Conservation (phyloP, 2,888 invertebrate genomes). For the Volucella inanis region DNA sequence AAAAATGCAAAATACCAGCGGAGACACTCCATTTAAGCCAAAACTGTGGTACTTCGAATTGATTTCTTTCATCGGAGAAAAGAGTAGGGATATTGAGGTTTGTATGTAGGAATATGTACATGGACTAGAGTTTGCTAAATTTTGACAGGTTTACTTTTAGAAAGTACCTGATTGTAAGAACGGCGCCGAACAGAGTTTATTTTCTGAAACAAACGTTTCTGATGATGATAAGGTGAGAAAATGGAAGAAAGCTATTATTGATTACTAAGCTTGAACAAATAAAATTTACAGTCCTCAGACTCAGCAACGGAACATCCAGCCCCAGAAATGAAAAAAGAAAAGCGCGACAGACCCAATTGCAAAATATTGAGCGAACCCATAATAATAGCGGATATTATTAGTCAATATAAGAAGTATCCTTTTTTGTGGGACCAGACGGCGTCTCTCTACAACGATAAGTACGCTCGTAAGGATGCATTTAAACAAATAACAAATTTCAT, state of each 20-base stretch:
- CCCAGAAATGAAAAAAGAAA: neutral
- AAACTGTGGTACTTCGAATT: conserved; percentile 39
- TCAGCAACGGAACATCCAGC: conserved; percentile 6
- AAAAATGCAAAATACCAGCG: neutral
- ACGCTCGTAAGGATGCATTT: conserved; percentile 47
- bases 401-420: conserved; percentile 53
- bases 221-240: conserved; percentile 21
- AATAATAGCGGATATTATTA: conserved; percentile 53
- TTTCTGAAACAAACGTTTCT: conserved; percentile 22
- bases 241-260: neutral
- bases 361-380: conserved; percentile 41
- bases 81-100: conserved; percentile 29
- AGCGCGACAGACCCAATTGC: conserved; percentile 7
- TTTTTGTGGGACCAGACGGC: conserved; percentile 54
- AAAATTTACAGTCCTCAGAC: conserved; percentile 39
- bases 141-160: neutral
- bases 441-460: conserved; percentile 35
- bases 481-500: conserved; percentile 40
- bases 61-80: conserved; percentile 12
- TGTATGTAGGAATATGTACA: neutral
- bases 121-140: neutral
- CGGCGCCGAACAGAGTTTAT: neutral
- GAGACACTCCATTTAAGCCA: neutral
- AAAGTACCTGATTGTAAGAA: neutral
- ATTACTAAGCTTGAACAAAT: neutral